Conservation (phyloP, 2,888 invertebrate species). For the Caenorhabditis angaria region DNA sequence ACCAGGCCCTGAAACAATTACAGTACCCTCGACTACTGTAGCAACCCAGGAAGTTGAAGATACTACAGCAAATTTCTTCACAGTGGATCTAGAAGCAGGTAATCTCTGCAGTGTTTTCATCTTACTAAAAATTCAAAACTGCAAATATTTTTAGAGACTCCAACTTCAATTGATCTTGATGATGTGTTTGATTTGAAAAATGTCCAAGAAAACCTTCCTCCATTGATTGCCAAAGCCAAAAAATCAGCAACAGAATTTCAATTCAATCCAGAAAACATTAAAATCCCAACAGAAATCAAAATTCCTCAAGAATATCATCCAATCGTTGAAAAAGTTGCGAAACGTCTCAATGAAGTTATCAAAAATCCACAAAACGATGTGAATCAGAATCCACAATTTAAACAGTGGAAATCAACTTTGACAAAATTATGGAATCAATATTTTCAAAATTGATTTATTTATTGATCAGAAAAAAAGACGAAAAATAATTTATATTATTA, state of each 20-base stretch:
- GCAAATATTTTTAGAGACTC: conserved; percentile 30
- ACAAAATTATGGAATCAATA: conserved; percentile 24
- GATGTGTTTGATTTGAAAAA: conserved; percentile 10
- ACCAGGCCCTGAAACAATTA: background rate
- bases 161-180: conserved; percentile 15
- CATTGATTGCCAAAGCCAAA: conserved; percentile 32
- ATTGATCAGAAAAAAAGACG: too few species aligned
- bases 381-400: conserved; percentile 19
- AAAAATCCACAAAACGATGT: conserved; percentile 4
- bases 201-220: conserved; percentile 38
- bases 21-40: background rate
- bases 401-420: conserved; percentile 32
- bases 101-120: too few species aligned
- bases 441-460: background rate
- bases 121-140: background rate
- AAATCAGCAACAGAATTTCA: conserved; percentile 10
- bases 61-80: conserved; percentile 29
- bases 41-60: conserved; percentile 7
- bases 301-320: conserved; percentile 27
- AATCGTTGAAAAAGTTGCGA: conserved; percentile 20
- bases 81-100: conserved; percentile 41
- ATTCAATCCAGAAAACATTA: background rate
- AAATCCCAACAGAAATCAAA: background rate
- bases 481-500: too few species aligned
- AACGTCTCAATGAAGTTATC: conserved; percentile 14